Evolutionary conservation across 64 coral and sea anemone species (phyloP).

Genomic region (Trachythela sp.): DNA sequence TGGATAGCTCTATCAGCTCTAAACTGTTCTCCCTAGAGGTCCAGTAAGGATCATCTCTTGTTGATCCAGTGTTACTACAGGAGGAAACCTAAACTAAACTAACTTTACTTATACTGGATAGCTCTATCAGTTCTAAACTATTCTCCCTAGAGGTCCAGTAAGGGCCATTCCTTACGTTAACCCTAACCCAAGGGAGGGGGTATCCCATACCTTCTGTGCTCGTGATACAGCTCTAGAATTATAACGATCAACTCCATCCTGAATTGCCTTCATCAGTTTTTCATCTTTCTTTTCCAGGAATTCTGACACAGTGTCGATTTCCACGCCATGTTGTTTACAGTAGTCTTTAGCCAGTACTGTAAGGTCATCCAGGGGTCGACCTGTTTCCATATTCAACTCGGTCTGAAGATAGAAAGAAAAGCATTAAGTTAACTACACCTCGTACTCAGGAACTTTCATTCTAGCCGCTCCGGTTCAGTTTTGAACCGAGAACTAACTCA

Average conservation of each 20-base stretch:
- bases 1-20: too few species aligned
- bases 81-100: too few species aligned
- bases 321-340: conserved; percentile 61
- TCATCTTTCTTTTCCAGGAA: conserved; percentile 73
- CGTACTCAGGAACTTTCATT: too few species aligned
- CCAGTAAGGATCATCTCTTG: too few species aligned
- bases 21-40: too few species aligned
- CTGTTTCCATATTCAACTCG: conserved; percentile 59
- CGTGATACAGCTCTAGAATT: conserved; percentile 60
- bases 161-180: conserved; percentile 79
- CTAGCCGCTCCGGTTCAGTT: too few species aligned
- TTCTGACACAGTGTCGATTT: conserved; percentile 62
- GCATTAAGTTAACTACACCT: neutral
- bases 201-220: conserved; percentile 75
- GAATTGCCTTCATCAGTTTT: conserved; percentile 81
- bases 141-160: too few species aligned
- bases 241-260: conserved; percentile 68
- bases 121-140: too few species aligned
- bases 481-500: too few species aligned
- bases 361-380: conserved; percentile 62
- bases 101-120: too few species aligned
- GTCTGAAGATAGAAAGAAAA: conserved; percentile 35
- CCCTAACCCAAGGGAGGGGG: too few species aligned
- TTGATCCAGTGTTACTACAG: too few species aligned
- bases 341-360: conserved; percentile 49